A percentile compares a stretch with the other conserved stretches of the same genome.
Conservation (phyloP, 1,140 invertebrate genomes). For the Danaus plexippus region DNA sequence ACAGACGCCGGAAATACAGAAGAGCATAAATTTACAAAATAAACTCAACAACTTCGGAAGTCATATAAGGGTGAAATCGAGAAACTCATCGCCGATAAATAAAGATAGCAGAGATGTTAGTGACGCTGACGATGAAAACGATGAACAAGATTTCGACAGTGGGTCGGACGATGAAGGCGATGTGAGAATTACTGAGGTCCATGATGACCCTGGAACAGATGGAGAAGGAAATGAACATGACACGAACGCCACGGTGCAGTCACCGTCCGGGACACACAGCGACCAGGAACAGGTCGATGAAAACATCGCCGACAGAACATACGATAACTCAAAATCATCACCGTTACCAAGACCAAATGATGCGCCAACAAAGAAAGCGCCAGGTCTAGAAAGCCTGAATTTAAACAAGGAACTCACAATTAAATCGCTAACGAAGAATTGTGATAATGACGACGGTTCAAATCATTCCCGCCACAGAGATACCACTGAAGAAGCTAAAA, state of each 20-base stretch:
- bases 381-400: slow-evolving; percentile 33
- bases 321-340: slow-evolving; percentile 29
- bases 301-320: slow-evolving; percentile 25
- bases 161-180: slow-evolving; percentile 33
- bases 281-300: slow-evolving; percentile 35
- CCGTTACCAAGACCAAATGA: slow-evolving; percentile 21
- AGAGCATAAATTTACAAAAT: slow-evolving; percentile 37
- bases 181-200: slow-evolving; percentile 36
- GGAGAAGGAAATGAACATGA: slow-evolving; percentile 39
- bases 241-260: slow-evolving; percentile 29
- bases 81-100: slow-evolving; percentile 27
- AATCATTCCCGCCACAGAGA: slow-evolving; percentile 16
- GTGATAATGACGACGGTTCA: slow-evolving; percentile 16
- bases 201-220: no score
- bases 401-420: slow-evolving; percentile 52
- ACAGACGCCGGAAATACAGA: slow-evolving; percentile 29
- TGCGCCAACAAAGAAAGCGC: slow-evolving; percentile 14
- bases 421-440: slow-evolving; percentile 36
- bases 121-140: slow-evolving; percentile 21
- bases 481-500: slow-evolving; percentile 11
- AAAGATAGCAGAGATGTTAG: slow-evolving; percentile 13
- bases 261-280: slow-evolving; percentile 32
- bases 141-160: slow-evolving; percentile 30
- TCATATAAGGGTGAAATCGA: slow-evolving; percentile 46
- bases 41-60: slow-evolving; percentile 46